phyloP scores from a whole-genome alignment of 2,797 vertebrate genomes.

The Sandelia bainsii region DNA sequence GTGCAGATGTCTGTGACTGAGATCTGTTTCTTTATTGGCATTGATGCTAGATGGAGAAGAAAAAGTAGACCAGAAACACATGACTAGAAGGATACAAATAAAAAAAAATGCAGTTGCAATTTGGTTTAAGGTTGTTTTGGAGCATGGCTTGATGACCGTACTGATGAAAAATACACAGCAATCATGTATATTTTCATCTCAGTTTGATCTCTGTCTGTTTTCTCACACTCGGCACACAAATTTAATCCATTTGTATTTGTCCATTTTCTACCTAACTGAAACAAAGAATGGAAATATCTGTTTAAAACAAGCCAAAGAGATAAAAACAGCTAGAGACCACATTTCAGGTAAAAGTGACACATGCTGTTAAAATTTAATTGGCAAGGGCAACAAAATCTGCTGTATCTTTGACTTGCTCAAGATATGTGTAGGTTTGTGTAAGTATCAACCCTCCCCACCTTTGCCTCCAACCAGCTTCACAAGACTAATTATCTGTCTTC shows the following conservation, averaged over 20 bases:
- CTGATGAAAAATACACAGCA: not conserved
- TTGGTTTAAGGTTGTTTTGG: not conserved
- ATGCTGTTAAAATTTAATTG: not conserved
- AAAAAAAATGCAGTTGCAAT: not conserved
- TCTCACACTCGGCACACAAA: too few relatives aligned
- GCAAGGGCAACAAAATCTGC: not conserved
- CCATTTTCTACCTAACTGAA: not conserved
- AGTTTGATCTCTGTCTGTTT: not conserved
- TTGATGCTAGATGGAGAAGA: not conserved
- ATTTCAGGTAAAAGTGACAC: slow-evolving; percentile 4
- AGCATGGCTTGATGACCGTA: not conserved
- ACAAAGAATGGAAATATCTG: not conserved
- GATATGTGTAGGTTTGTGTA: not conserved
- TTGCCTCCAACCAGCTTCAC: not conserved
- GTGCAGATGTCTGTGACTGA: slow-evolving; percentile 29
- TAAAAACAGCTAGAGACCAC: not conserved
- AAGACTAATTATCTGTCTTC: slow-evolving; percentile 21
- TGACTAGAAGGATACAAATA: not conserved
- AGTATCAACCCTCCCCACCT: not conserved
- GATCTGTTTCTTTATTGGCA: slow-evolving; percentile 26
- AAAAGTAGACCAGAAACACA: not conserved
- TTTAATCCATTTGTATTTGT: not conserved
- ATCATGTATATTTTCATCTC: not conserved
- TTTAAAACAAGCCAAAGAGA: not conserved
- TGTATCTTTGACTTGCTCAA: not conserved